phyloP scores from a whole-genome alignment of 1,140 invertebrate species.

The Ruditapes philippinarum region DNA sequence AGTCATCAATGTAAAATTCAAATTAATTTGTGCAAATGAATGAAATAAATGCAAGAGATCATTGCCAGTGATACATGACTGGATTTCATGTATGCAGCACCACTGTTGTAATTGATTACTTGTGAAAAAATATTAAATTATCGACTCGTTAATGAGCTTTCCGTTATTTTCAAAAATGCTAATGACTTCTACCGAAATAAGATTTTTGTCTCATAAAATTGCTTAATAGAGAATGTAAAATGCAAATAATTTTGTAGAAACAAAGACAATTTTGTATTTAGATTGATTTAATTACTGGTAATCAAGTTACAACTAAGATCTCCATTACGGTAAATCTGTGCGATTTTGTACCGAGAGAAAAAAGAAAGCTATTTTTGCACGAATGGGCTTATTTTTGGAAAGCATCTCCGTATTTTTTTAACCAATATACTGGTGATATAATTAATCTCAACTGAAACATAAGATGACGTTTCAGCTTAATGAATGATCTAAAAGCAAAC shows the following conservation, averaged over 20 bases:
- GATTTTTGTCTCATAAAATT: background rate
- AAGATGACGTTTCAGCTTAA: too few species aligned
- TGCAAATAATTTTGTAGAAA: background rate
- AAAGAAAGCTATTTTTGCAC: too few species aligned
- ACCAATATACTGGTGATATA: too few species aligned
- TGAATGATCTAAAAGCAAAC: too few species aligned
- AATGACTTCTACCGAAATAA: background rate
- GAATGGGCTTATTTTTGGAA: too few species aligned
- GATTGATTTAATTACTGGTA: background rate
- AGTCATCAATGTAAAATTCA: background rate
- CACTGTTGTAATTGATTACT: background rate
- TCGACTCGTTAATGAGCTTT: background rate
- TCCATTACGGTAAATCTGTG: too few species aligned
- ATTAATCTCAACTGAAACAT: too few species aligned
- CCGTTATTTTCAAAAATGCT: background rate
- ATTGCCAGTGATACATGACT: background rate
- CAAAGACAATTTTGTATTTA: background rate
- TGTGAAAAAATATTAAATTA: constrained; percentile 10
- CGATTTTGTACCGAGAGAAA: too few species aligned
- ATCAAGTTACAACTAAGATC: background rate
- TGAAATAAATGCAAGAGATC: background rate
- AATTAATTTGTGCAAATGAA: constrained; percentile 24
- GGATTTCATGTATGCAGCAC: background rate
- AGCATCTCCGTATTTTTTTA: too few species aligned
- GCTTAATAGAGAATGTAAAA: background rate